Evolutionary conservation across 2,797 vertebrate species (phyloP).

Genomic region (Emydoidea blandingii): DNA sequence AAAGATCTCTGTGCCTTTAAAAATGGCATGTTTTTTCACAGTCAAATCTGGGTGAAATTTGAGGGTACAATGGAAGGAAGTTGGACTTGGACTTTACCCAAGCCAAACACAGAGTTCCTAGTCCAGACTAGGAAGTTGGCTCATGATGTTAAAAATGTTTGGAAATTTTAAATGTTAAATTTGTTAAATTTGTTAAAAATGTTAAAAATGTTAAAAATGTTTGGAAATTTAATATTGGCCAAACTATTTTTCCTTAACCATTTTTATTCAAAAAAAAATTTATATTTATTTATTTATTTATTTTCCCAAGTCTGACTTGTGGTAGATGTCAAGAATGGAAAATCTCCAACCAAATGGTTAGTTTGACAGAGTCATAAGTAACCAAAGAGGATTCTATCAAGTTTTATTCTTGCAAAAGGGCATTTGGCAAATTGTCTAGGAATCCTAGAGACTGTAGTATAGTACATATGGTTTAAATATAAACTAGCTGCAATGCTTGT

Average conservation of each 20-base stretch:
- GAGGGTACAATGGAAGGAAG: not conserved
- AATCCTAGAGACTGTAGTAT: not conserved
- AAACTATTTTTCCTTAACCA: not conserved
- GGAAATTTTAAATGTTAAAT: too few relatives aligned
- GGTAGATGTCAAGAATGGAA: not conserved
- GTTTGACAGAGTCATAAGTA: accelerated
- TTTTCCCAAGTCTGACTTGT: too few relatives aligned
- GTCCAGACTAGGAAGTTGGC: too few relatives aligned
- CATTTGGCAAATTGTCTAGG: not conserved
- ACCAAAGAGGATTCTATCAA: not conserved
- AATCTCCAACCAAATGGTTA: not conserved
- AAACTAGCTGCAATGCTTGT: not conserved
- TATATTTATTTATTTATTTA: too few relatives aligned
- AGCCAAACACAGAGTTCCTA: not conserved
- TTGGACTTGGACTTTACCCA: not conserved
- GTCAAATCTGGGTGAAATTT: too few relatives aligned
- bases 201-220: too few relatives aligned
- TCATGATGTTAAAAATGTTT: not conserved
- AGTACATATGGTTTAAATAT: not conserved
- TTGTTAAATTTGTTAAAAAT: too few relatives aligned
- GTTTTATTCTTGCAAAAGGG: not conserved
- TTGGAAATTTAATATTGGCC: not conserved
- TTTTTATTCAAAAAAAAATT: too few relatives aligned
- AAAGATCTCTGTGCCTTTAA: too few relatives aligned
- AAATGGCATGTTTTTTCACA: too few relatives aligned